These are phyloP conservation scores for Orthosia gracilis DNA, from an alignment of 2,888 invertebrate species.

Conservation along the genomic window DNA sequence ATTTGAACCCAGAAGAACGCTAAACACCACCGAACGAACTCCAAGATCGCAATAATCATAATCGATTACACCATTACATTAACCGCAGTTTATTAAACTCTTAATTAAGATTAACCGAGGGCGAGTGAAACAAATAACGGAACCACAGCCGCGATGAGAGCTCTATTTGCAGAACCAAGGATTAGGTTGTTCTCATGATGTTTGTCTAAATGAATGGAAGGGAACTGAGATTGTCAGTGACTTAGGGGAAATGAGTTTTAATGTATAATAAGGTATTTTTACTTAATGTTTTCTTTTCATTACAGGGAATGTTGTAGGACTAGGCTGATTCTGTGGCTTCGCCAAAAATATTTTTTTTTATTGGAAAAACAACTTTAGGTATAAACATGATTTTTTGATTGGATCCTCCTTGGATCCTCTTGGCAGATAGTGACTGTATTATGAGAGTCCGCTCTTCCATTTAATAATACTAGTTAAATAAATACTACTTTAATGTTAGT, in stretches of 20 bases:
- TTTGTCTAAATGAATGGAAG: constrained; percentile 28
- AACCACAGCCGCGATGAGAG: constrained; percentile 37
- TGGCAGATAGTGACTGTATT: too few species aligned
- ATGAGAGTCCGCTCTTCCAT: too few species aligned
- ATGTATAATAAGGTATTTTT: not conserved
- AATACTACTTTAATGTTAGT: too few species aligned
- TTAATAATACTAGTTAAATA: too few species aligned
- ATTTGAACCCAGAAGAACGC: not conserved
- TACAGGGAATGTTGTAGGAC: too few species aligned
- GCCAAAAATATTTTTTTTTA: too few species aligned
- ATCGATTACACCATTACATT: constrained; percentile 35
- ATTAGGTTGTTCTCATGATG: constrained; percentile 38
- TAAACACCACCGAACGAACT: too few species aligned
- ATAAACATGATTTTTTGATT: too few species aligned
- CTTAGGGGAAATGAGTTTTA: constrained; percentile 25
- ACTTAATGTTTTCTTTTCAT: not conserved
- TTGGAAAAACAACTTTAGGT: too few species aligned
- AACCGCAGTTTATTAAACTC: constrained; percentile 49
- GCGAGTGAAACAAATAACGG: constrained; percentile 27
- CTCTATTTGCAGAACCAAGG: constrained; percentile 34
- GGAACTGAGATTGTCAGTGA: not conserved
- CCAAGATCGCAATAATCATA: not conserved
- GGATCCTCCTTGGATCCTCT: too few species aligned
- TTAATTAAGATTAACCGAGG: constrained; percentile 47
- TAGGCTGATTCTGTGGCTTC: too few species aligned